These are phyloP conservation scores for Lordiphosa andalusiaca DNA, from an alignment of 2,888 invertebrate genomes.

Conservation along the genomic window DNA sequence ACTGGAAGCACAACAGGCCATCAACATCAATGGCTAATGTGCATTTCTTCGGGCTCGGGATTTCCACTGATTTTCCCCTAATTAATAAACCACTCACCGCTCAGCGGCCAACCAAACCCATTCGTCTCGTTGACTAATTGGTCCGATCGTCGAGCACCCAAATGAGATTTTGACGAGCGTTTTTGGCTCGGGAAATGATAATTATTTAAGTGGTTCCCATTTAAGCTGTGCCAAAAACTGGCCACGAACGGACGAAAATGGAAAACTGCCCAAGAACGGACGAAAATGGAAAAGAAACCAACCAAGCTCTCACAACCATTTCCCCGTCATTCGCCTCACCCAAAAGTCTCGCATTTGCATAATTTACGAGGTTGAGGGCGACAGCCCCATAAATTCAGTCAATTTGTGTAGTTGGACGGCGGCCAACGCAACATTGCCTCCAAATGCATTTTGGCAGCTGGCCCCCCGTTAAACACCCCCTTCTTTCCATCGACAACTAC, in stretches of 20 bases:
- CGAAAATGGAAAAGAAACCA: not conserved
- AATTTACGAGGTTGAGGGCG: slow-evolving; percentile 55
- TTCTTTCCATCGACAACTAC: slow-evolving; percentile 1
- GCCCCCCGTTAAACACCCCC: no score
- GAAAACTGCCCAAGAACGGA: slow-evolving; percentile 1
- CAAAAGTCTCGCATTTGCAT: slow-evolving; percentile 48
- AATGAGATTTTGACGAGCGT: slow-evolving; percentile 71
- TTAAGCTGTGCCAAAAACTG: slow-evolving; percentile 51
- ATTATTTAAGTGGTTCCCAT: slow-evolving; percentile 68
- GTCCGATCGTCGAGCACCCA: slow-evolving; percentile 58
- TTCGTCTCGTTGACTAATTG: slow-evolving; percentile 64
- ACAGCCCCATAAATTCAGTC: slow-evolving; percentile 49
- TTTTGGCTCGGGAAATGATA: slow-evolving; percentile 65
- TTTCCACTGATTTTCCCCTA: slow-evolving; percentile 64
- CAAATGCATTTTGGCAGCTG: slow-evolving; percentile 5
- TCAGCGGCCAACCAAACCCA: slow-evolving; percentile 19
- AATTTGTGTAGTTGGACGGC: slow-evolving; percentile 36
- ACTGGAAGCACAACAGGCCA: slow-evolving; percentile 60
- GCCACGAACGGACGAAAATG: not conserved
- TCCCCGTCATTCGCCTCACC: slow-evolving; percentile 3
- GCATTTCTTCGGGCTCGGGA: slow-evolving; percentile 30
- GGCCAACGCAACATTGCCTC: slow-evolving; percentile 27
- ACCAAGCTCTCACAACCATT: not conserved
- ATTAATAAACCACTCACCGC: slow-evolving; percentile 58
- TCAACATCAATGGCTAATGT: slow-evolving; percentile 65